Base-by-base conservation (phyloP, 2,888 invertebrate species). In the Scaptodrosophila latifasciaeformis region DNA sequence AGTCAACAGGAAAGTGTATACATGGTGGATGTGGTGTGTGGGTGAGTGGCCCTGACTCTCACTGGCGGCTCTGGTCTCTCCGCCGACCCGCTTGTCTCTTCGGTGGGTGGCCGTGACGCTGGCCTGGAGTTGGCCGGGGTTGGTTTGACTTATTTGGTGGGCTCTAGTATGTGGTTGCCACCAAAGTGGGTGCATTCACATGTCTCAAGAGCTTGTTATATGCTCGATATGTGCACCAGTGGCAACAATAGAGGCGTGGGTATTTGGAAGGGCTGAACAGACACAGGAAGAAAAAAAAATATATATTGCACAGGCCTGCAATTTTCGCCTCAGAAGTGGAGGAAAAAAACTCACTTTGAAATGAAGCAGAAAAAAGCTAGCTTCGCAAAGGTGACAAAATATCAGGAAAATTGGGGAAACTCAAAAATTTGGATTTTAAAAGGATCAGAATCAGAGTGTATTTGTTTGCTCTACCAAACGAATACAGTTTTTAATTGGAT, bases 181-280 rank as follows among this genome's bases (percentile, higher is more conserved):
- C 68, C 77, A 83, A 82, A 84, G 84, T 84, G 84, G 84, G 82
- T 82, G 81, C 82, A 82, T 83, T 84, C 84, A 80, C 82, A 83
- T 83, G 83, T 83, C 83, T 83, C 83, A 84, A 83, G 83, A 82
- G 83, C 84, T 83, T 83, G 82, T 83, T 83, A 83, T 82, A 83
- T 81, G 80, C 84, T 83, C 83, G 80, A 83, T 81, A 71, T 69
- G 43, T 47, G 52, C 54, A 49, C 34, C 44, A 50, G 39, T 39
- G 45, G 30, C 37, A 37, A 49, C 49, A 35, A 31, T 19, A 31
- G 34, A 10, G 4, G 42, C 61, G 54, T 57, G 37, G 43, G 53
- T 59, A 60, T 72, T 68, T 54, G 79, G 70, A n/a, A n/a, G n/a
- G n/a, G n/a, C n/a, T 78, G 76, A 2, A 79, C 70, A 77, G 44